A percentile compares a stretch with the other conserved stretches of the same genome.
Conservation (phyloP, 2,888 invertebrate genomes). For the Perizoma affinitatum region DNA sequence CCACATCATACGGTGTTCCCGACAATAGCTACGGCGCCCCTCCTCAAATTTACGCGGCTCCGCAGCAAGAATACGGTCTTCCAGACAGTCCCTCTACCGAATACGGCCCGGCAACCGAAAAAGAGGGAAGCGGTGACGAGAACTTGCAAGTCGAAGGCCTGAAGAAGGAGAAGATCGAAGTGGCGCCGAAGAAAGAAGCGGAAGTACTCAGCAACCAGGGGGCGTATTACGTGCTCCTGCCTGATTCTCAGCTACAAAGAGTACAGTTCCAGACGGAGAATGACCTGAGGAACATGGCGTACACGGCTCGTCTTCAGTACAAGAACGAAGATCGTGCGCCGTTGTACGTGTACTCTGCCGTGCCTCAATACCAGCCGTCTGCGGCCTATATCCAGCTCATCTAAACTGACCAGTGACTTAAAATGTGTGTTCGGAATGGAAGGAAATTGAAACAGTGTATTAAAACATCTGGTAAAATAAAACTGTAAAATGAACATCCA, state of each 20-base stretch:
- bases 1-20: conserved; percentile 69
- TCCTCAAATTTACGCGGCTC: conserved; percentile 58
- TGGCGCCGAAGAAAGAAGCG: conserved; percentile 57
- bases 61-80: conserved; percentile 56
- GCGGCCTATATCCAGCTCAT: conserved; percentile 49
- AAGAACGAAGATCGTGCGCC: conserved; percentile 86
- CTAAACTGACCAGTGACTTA: conserved; percentile 30
- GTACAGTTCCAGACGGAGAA: conserved; percentile 84
- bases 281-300: conserved; percentile 84
- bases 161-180: conserved; percentile 56
- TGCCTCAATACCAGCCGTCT: conserved; percentile 60
- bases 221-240: conserved; percentile 86
- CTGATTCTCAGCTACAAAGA: conserved; percentile 85
- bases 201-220: conserved; percentile 75
- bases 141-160: conserved; percentile 42
- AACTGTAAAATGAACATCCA: no score
- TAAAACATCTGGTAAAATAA: no score
- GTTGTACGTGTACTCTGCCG: conserved; percentile 84
- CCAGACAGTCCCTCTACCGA: conserved; percentile 40
- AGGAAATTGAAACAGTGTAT: no score
- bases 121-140: conserved; percentile 36
- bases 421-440: no score
- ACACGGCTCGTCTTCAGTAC: conserved; percentile 86
- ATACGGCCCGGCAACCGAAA: conserved; percentile 44
- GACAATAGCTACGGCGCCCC: conserved; percentile 74